Conservation (phyloP, 2,797 vertebrate genomes). For the Antrozous pallidus region DNA sequence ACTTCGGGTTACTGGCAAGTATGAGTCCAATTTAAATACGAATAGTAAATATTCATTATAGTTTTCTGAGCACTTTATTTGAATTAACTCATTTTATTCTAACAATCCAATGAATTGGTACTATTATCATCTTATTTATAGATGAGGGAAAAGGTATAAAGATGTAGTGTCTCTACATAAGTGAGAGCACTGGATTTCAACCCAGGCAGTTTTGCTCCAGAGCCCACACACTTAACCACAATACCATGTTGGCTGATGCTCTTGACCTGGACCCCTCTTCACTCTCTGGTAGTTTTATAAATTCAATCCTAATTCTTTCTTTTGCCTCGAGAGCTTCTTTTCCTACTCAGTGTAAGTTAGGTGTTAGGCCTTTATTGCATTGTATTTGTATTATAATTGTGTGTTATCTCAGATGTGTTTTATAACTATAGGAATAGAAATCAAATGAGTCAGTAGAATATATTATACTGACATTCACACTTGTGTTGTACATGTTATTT, state of each 20-base stretch:
- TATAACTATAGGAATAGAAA: background rate
- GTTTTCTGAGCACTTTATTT: background rate
- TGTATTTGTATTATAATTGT: background rate
- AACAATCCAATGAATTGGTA: background rate
- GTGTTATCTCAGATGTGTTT: background rate
- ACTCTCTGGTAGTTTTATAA: constrained; percentile 3
- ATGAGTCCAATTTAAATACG: background rate
- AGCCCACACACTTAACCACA: background rate
- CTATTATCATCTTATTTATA: background rate
- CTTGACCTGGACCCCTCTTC: background rate
- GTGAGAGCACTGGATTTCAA: background rate
- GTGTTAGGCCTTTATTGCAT: background rate
- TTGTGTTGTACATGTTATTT: constrained; percentile 6
- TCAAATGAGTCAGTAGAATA: background rate
- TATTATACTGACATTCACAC: background rate
- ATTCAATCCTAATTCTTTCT: background rate
- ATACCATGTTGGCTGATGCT: background rate
- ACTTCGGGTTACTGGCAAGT: background rate
- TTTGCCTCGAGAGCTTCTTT: background rate
- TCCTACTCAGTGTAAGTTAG: background rate
- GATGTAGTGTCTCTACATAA: background rate
- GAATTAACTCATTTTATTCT: background rate
- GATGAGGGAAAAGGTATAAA: background rate
- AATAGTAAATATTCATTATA: background rate
- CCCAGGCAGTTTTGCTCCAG: background rate